A percentile compares a stretch with the other conserved stretches of the same genome.
phyloP scores from a whole-genome alignment of 2,888 invertebrate genomes.

The Matsumyia berberina region DNA sequence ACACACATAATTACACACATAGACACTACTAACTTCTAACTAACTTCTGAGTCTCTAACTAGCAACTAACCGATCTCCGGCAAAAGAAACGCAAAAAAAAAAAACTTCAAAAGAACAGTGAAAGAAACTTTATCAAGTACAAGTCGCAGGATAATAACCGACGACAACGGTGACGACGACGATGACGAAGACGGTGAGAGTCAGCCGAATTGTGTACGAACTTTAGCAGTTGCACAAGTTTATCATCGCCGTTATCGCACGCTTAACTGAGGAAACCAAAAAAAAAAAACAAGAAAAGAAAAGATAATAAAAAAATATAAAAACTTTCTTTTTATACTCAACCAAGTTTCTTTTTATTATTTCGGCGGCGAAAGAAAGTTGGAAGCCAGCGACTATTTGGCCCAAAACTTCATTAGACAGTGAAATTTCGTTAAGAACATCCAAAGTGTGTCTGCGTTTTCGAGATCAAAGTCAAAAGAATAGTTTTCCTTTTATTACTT shows the following conservation, averaged over 20 bases:
- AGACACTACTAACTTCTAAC: slow-evolving; percentile 66
- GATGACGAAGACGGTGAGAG: slow-evolving; percentile 32
- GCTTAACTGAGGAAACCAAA: slow-evolving; percentile 40
- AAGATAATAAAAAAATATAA: slow-evolving; percentile 54
- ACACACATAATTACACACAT: slow-evolving; percentile 68
- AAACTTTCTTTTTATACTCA: slow-evolving; percentile 50
- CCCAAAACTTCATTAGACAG: slow-evolving; percentile 72
- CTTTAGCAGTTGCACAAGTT: slow-evolving; percentile 69
- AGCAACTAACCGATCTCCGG: slow-evolving; percentile 72
- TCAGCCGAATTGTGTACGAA: slow-evolving; percentile 54
- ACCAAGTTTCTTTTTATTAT: slow-evolving; percentile 49
- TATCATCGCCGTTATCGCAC: slow-evolving; percentile 63
- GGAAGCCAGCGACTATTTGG: slow-evolving; percentile 53
- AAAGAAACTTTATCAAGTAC: slow-evolving; percentile 74
- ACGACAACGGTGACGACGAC: slow-evolving; percentile 35
- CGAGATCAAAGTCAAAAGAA: slow-evolving; percentile 71
- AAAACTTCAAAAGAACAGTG: slow-evolving; percentile 71
- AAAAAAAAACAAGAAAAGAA: too few species aligned
- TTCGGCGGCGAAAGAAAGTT: slow-evolving; percentile 55
- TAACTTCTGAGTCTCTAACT: slow-evolving; percentile 72
- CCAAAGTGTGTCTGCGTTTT: slow-evolving; percentile 66
- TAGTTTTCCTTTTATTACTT: slow-evolving; percentile 66
- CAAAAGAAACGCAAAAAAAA: slow-evolving; percentile 56
- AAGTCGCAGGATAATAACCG: slow-evolving; percentile 71
- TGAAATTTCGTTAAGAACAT: slow-evolving; percentile 61